These are phyloP conservation scores for Rugalucina vietnamica DNA, from an alignment of 2,888 invertebrate genomes.

Conservation along the genomic window DNA sequence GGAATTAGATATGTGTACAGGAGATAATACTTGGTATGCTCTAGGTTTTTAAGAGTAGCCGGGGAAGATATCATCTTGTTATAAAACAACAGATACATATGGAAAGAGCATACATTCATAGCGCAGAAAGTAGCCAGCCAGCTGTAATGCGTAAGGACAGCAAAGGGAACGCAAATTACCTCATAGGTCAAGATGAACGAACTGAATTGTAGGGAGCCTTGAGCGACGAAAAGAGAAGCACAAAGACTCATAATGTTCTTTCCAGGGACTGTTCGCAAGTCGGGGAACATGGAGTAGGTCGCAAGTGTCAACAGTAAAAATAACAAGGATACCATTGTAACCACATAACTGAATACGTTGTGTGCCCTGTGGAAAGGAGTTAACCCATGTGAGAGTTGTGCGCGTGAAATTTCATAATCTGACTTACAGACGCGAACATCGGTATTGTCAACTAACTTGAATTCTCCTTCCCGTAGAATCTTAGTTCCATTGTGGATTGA, in stretches of 20 bases:
- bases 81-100: conserved; percentile 59
- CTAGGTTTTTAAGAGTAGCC: not conserved
- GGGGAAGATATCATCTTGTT: not conserved
- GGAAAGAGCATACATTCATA: conserved; percentile 61
- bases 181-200: not conserved
- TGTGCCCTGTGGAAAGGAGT: not conserved
- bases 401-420: not conserved
- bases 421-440: conserved; percentile 16
- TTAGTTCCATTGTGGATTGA: not conserved
- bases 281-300: conserved; percentile 55
- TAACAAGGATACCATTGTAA: conserved; percentile 45
- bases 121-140: conserved; percentile 59
- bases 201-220: conserved; percentile 47
- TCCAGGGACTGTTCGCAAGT: conserved; percentile 60
- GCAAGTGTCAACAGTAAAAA: conserved; percentile 53
- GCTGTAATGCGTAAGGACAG: conserved; percentile 51
- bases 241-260: conserved; percentile 61
- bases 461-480: not conserved
- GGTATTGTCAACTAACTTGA: not conserved
- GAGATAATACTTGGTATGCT: conserved; percentile 13
- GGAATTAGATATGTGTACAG: conserved; percentile 42
- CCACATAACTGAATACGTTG: conserved; percentile 29
- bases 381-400: not conserved
- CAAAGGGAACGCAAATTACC: conserved; percentile 33
- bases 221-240: conserved; percentile 48